Evolutionary conservation across 2,797 vertebrate species (phyloP), one percentile per base, ranked within the genome.

Genomic region (Columba guinea): DNA sequence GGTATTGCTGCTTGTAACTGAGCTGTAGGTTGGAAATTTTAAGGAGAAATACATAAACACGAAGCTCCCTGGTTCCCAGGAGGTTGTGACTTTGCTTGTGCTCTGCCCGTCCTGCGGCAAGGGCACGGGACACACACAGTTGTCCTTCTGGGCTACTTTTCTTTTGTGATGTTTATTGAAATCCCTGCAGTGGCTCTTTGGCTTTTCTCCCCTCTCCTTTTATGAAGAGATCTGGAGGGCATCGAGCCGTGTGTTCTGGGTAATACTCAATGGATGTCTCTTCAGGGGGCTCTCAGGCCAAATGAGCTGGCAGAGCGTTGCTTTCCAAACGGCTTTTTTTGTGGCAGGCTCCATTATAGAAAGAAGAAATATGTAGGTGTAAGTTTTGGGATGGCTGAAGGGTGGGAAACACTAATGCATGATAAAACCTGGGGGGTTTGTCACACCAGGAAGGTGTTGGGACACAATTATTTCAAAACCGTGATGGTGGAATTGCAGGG

Each of bases 261-360:
- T 83, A 91, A 92, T 85, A 28, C 68, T 94, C 77, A 6, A 8
- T 21, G 26, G 44, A 84, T 95, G 85, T 88, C 85, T 89, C 93
- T 93, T 93, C 92, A 80, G 93, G 95, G 94, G 88, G 81, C 91
- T 85, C 62, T 95, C 86, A 77, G 64, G 68, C 56, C 91, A 89
- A 93, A 90, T 80, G 95, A 95, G 93, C 68, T 51, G 53, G 93
- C 81, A 32, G 63, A 56, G 69, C 9, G 6, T 56, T 90, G 89
- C 84, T 63, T 70, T 56, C 83, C 44, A n/a, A 80, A 44, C 18
- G 7, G 68, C 5, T 37, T 75, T 75, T 75, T 52, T 65, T 41
- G 41, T 7, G 41, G 74, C 63, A 70, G 71, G 74, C 74, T 76
- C 59, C 35, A 77, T 49, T 11, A 76, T 58, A n/a, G 65, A 75